Conservation (phyloP, 2,888 invertebrate genomes). For the Andrena flavipes region DNA sequence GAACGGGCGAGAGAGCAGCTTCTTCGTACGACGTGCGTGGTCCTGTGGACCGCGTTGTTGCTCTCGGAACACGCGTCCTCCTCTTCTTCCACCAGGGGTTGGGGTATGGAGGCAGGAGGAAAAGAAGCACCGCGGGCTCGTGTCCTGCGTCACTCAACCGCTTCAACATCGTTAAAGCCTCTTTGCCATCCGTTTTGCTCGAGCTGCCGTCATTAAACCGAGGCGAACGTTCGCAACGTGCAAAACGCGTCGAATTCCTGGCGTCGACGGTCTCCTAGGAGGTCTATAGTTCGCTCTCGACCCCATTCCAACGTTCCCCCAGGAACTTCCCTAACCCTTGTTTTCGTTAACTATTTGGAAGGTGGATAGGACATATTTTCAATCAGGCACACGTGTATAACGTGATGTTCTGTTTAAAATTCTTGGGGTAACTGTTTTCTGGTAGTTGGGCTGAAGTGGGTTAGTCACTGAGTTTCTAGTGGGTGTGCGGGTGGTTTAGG, state of each 20-base stretch:
- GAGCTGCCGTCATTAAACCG: constrained; percentile 48
- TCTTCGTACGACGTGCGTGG: constrained; percentile 84
- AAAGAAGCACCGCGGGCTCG: constrained; percentile 59
- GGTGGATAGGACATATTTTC: too few species aligned
- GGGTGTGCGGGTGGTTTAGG: too few species aligned
- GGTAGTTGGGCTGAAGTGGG: too few species aligned
- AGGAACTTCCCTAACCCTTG: background rate
- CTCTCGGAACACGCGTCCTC: constrained; percentile 44
- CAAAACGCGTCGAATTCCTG: constrained; percentile 42
- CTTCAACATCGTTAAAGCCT: constrained; percentile 56
- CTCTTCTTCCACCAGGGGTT: constrained; percentile 26
- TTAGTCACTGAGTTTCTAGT: too few species aligned
- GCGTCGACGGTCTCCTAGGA: background rate
- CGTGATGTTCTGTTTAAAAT: too few species aligned
- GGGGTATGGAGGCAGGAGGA: constrained; percentile 2
- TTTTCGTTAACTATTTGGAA: too few species aligned
- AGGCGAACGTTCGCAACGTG: constrained; percentile 35
- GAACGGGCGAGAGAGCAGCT: constrained; percentile 67
- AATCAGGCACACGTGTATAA: too few species aligned
- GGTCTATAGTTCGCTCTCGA: background rate
- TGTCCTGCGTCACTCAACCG: constrained; percentile 68
- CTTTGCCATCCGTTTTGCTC: constrained; percentile 55
- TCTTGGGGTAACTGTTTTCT: too few species aligned
- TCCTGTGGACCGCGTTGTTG: constrained; percentile 65
- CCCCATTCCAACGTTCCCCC: background rate